Base-by-base conservation (phyloP, 2,888 invertebrate species). In the Acholoe squamosa region DNA sequence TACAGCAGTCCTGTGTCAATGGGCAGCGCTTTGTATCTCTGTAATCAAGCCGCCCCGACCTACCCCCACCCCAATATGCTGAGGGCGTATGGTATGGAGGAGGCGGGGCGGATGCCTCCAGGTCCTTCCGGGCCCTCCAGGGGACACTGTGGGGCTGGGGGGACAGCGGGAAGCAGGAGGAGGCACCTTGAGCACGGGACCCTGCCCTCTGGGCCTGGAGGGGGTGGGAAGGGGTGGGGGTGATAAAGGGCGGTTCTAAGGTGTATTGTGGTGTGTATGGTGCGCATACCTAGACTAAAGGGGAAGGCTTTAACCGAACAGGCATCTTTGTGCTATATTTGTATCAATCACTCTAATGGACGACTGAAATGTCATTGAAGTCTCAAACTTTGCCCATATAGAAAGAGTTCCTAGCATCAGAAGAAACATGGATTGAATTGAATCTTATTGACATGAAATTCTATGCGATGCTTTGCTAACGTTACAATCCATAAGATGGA, bases 121-220 rank as follows among this genome's bases (percentile, higher is more conserved):
- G 84, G 84, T 84, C 33, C 51, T 84, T 84, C 84, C 84, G 84
- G 25, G 51, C 84, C 84, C 84, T 84, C 84, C 84, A 84, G 84
- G 33, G 34, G 22, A 51, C 12, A 16, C n/a, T 34, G 34, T 19
- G 3, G 34, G 31, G 77, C 3, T 10, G 25, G 19, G 77, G 16
- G 77, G 77, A 28, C 33, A 31, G 77, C 77, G 31, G 77, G 34
- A 33, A 77, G 28, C 71, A 28, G 28, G 71, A 71, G 71, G 71
- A 71, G 28, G 31, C 0, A 28, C 14, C 3, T 3, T 25, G 71
- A 71, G 71, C 71, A 71, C 71, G 71, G 71, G 71, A 7, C 31
- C 25, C 31, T 14, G 71, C 28, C 67, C 67, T n/a, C n/a, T 7
- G n/a, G 67, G 67, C 14, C 25, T 28, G 71, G 34, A 22, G 19